Evolutionary conservation across 2,113 vertebrate species (phyloP).

Genomic region (Oryzias javanicus): DNA sequence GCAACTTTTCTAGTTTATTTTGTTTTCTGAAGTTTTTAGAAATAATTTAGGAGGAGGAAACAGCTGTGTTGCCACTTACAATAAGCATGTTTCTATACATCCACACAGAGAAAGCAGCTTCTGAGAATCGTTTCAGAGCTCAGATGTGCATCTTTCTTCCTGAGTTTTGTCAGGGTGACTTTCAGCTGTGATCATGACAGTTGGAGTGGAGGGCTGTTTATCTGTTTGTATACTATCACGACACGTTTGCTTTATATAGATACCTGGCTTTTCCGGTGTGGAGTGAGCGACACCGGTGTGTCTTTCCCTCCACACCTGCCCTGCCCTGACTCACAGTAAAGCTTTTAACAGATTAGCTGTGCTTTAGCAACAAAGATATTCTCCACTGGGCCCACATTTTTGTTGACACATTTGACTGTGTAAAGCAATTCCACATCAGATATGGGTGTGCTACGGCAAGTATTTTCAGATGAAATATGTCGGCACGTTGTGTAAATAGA

Average conservation of each 20-base stretch:
- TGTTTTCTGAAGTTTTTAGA: neutral
- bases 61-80: no score
- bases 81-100: no score
- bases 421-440: slow-evolving; percentile 11
- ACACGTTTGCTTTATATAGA: slow-evolving; percentile 58
- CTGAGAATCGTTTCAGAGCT: no score
- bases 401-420: slow-evolving; percentile 32
- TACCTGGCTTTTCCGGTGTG: slow-evolving; percentile 46
- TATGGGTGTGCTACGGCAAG: slow-evolving; percentile 34
- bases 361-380: slow-evolving; percentile 39
- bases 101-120: no score
- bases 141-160: no score
- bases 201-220: slow-evolving; percentile 35
- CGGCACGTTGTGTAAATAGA: slow-evolving; percentile 7
- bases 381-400: slow-evolving; percentile 28
- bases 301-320: slow-evolving; percentile 51
- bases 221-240: slow-evolving; percentile 39
- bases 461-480: slow-evolving; percentile 33
- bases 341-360: slow-evolving; percentile 59
- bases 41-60: slow-evolving; percentile 1
- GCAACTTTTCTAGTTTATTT: no score
- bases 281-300: slow-evolving; percentile 58
- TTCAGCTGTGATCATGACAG: slow-evolving; percentile 12
- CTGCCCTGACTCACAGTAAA: slow-evolving; percentile 60
- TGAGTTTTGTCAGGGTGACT: slow-evolving; percentile 7